phyloP scores from a whole-genome alignment of 2,797 vertebrate species.

The Picus viridis region DNA sequence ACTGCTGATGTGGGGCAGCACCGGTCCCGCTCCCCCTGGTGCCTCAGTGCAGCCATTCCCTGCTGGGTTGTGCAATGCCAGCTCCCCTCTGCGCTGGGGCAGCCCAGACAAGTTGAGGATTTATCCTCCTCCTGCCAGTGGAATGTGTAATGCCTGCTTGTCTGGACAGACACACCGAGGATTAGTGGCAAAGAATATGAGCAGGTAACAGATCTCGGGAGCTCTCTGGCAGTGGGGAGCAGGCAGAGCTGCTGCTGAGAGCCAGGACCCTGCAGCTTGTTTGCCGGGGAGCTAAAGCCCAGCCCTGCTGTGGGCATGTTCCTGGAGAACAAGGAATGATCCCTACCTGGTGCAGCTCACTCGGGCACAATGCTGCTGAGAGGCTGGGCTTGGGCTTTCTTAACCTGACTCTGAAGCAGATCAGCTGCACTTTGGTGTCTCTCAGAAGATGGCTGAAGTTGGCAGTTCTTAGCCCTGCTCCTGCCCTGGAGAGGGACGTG shows the following conservation, averaged over 20 bases:
- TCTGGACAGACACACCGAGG: constrained; percentile 62
- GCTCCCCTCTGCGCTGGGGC: constrained; percentile 41
- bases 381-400: neutral
- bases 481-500: neutral
- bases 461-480: neutral
- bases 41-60: neutral
- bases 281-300: constrained; percentile 36
- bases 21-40: neutral
- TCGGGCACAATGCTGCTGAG: neutral
- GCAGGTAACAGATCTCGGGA: constrained; percentile 58
- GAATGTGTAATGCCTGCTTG: constrained; percentile 73
- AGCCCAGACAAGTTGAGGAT: constrained; percentile 71
- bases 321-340: neutral
- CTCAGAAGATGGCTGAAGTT: neutral
- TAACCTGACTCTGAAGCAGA: neutral
- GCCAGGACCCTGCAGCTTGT: neutral
- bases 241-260: neutral
- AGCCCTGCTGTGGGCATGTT: constrained; percentile 19
- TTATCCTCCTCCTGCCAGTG: constrained; percentile 65
- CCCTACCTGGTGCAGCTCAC: neutral
- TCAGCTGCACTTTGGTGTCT: neutral
- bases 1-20: rapidly evolving
- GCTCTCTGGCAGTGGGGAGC: constrained; percentile 35
- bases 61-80: constrained; percentile 4
- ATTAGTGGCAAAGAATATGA: constrained; percentile 70